phyloP scores from a whole-genome alignment of 2,888 invertebrate species.

The Erebia ligea region DNA sequence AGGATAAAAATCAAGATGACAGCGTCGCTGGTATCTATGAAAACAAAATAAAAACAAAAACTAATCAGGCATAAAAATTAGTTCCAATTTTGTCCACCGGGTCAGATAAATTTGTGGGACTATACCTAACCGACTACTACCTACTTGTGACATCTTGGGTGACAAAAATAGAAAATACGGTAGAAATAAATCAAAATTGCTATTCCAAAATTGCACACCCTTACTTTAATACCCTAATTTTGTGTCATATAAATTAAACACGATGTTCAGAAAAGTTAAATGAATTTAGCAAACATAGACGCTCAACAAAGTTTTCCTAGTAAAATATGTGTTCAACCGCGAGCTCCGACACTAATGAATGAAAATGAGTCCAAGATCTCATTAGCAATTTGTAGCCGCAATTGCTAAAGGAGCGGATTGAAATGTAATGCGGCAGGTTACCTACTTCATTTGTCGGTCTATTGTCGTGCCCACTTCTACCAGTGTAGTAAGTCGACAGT shows the following conservation, averaged over 20 bases:
- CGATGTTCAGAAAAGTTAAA: slow-evolving; percentile 17
- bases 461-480: neutral
- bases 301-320: neutral
- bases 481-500: too few species aligned
- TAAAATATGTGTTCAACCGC: slow-evolving; percentile 4
- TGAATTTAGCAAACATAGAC: slow-evolving; percentile 10
- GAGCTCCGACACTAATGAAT: slow-evolving; percentile 4
- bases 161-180: neutral
- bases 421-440: neutral
- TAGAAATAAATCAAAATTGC: neutral
- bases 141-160: too few species aligned
- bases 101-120: too few species aligned
- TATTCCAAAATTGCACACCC: neutral
- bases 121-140: too few species aligned
- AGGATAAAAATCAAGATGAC: too few species aligned
- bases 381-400: slow-evolving; percentile 14
- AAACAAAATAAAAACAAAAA: too few species aligned
- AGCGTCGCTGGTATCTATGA: too few species aligned
- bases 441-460: neutral
- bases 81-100: too few species aligned
- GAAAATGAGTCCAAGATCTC: slow-evolving; percentile 10
- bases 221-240: neutral
- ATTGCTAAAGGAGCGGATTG: neutral
- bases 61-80: too few species aligned
- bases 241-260: slow-evolving; percentile 8